Conservation (phyloP, 2,888 invertebrate species). For the Isoperla grammatica region DNA sequence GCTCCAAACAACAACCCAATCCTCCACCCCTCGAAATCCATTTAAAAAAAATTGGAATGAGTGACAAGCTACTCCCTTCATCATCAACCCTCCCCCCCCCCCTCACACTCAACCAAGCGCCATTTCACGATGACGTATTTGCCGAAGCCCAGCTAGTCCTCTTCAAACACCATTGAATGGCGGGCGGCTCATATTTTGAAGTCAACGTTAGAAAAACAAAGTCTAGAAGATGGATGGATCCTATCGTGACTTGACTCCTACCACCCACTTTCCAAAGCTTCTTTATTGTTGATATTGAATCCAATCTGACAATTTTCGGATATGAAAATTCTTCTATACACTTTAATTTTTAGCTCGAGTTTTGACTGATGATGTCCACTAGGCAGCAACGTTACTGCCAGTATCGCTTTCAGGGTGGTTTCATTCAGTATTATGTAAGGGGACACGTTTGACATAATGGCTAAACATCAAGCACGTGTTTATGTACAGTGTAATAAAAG, state of each 20-base stretch:
- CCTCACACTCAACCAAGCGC: background rate
- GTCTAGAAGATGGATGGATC: conserved; percentile 8
- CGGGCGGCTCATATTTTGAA: conserved; percentile 10
- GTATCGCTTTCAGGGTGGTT: no score
- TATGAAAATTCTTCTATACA: background rate
- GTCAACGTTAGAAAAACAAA: conserved; percentile 10
- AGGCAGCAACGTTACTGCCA: no score
- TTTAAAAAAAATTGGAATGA: background rate
- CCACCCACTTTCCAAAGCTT: no score
- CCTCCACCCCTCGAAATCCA: background rate
- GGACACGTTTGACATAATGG: no score
- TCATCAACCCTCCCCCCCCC: background rate
- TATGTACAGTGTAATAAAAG: no score
- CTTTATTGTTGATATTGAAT: conserved; percentile 14
- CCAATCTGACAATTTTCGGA: conserved; percentile 1
- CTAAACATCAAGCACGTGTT: no score
- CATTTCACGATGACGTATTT: background rate
- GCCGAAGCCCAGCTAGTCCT: background rate
- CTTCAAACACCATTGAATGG: conserved; percentile 16
- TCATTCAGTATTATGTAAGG: no score
- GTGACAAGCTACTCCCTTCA: conserved; percentile 1
- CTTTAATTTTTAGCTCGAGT: background rate
- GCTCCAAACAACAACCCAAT: background rate
- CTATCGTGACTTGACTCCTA: background rate
- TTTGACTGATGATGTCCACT: conserved; percentile 1